phyloP scores from a whole-genome alignment of 2,888 invertebrate species.

The Unio delphinus region DNA sequence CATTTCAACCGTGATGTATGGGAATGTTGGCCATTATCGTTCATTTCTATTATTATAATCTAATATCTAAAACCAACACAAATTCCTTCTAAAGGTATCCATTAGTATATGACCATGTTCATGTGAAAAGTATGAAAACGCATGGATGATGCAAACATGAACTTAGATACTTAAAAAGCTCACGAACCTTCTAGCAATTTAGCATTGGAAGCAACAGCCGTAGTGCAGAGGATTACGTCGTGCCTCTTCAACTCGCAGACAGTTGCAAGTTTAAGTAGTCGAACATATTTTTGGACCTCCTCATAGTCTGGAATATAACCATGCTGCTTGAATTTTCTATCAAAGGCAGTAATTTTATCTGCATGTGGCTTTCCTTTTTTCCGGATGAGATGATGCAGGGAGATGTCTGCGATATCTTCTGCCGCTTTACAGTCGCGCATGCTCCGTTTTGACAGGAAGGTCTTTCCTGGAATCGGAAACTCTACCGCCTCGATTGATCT shows the following conservation, averaged over 20 bases:
- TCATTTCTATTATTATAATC: too few species aligned
- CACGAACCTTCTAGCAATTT: background rate
- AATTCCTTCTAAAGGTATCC: too few species aligned
- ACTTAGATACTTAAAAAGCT: too few species aligned
- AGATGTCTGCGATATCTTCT: slow-evolving; percentile 12
- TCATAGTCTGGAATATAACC: background rate
- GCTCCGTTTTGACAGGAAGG: slow-evolving; percentile 13
- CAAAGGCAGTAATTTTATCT: slow-evolving; percentile 10
- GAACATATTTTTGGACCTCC: slow-evolving; percentile 20
- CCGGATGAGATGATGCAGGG: slow-evolving; percentile 38
- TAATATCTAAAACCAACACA: too few species aligned
- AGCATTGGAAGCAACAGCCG: slow-evolving; percentile 18
- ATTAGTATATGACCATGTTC: too few species aligned
- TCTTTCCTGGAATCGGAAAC: slow-evolving; percentile 48
- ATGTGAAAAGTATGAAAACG: too few species aligned
- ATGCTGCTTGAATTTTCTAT: slow-evolving; percentile 10
- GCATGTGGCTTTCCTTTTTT: slow-evolving; percentile 9
- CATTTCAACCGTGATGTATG: too few species aligned
- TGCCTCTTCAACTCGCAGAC: slow-evolving; percentile 18
- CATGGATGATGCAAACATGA: too few species aligned
- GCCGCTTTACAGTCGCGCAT: slow-evolving; percentile 10
- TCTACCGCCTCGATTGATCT: slow-evolving; percentile 35
- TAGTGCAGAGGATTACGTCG: slow-evolving; percentile 43
- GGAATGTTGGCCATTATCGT: too few species aligned
- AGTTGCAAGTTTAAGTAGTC: slow-evolving; percentile 18